Percentiles rank a stretch among this genome's conserved stretches.
These are phyloP conservation scores for Diglossa cyanea DNA, from an alignment of 2,797 vertebrate species.

Conservation along the genomic window DNA sequence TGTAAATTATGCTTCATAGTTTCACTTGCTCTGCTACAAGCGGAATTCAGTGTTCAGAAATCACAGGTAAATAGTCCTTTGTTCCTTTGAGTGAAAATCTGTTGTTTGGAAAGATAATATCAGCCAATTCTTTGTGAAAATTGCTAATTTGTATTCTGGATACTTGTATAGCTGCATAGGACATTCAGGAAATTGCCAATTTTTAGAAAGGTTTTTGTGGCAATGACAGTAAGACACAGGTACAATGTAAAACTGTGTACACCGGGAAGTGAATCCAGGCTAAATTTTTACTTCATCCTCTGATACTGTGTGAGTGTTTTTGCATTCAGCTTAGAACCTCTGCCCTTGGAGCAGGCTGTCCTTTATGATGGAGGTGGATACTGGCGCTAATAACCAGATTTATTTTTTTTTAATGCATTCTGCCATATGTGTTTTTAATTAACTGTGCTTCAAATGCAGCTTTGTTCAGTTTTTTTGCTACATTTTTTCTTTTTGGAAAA, in stretches of 20 bases:
- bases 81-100: background rate
- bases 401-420: background rate
- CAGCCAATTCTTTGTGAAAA: background rate
- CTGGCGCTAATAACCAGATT: background rate
- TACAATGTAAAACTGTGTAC: background rate
- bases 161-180: background rate
- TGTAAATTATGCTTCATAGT: background rate
- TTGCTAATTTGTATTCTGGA: background rate
- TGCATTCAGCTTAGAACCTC: background rate
- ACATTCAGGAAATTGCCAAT: background rate
- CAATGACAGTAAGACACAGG: fast-evolving
- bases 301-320: fast-evolving
- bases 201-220: background rate
- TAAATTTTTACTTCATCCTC: background rate
- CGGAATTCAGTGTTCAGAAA: no score
- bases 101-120: background rate
- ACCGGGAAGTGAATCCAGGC: background rate
- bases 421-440: background rate
- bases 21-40: background rate
- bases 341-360: fast-evolving
- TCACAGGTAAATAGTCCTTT: background rate
- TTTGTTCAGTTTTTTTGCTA: background rate
- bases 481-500: background rate
- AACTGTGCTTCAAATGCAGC: background rate
- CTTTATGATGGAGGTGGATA: fast-evolving